Percentiles rank a stretch among this genome's conserved stretches.
phyloP scores from a whole-genome alignment of 2,113 vertebrate genomes.

The Noturus placidus region DNA sequence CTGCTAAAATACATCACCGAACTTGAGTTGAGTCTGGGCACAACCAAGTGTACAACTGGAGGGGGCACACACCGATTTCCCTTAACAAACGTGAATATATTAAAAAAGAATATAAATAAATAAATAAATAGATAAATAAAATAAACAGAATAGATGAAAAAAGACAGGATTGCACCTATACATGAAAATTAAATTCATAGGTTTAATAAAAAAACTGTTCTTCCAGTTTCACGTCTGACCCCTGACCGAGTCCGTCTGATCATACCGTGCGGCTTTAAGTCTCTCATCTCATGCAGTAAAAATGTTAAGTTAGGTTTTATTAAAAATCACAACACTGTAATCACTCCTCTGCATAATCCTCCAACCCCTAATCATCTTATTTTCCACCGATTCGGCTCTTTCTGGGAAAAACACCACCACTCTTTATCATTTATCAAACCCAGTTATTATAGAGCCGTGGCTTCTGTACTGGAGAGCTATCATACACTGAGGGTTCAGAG shows the following conservation, averaged over 20 bases:
- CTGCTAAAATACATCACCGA: too few relatives aligned
- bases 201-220: too few relatives aligned
- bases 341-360: constrained; percentile 63
- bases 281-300: constrained; percentile 48
- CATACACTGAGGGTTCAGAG: constrained; percentile 62
- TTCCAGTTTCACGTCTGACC: too few relatives aligned
- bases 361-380: constrained; percentile 59
- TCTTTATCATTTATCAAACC: constrained; percentile 71
- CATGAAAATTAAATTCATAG: too few relatives aligned
- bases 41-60: too few relatives aligned
- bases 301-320: constrained; percentile 68
- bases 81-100: too few relatives aligned
- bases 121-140: too few relatives aligned
- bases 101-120: too few relatives aligned
- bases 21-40: too few relatives aligned
- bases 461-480: constrained; percentile 63
- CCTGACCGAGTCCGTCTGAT: not conserved
- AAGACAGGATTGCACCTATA: too few relatives aligned
- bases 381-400: constrained; percentile 70
- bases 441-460: constrained; percentile 69
- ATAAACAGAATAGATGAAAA: too few relatives aligned
- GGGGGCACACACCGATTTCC: too few relatives aligned
- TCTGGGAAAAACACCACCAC: constrained; percentile 57
- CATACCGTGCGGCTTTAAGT: not conserved
- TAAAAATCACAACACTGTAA: constrained; percentile 66